Evolutionary conservation across 2,113 vertebrate genomes (phyloP), one percentile per base, ranked within the genome.

Genomic region (Cettia cetti): DNA sequence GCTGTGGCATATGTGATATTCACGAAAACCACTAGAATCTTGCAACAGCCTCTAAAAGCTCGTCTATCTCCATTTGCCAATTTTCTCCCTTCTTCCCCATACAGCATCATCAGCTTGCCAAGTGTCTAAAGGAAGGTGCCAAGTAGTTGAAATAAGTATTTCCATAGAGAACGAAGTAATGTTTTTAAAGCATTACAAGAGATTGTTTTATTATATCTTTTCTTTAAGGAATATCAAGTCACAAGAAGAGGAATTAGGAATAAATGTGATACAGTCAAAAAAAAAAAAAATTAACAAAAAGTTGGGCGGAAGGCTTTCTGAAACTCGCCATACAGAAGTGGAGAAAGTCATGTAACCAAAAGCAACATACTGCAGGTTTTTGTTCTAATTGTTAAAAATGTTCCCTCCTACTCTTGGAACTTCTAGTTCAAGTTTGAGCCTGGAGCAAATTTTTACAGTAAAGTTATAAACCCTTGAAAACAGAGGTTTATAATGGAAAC

Each of bases 401-500:
- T 95, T 94, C 65, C 87, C 60, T 97, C 91, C 78, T 64, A 68
- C 47, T 90, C 92, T 94, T 89, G 92, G 81, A 96, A 86, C 76
- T 97, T 96, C 82, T 91, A 84, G 89, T 94, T 74, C 82, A 95
- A 96, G 75, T 94, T 92, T 89, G 81, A 96, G 92, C 97, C 96
- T 24, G 72, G 64, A 96, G 95, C 96, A 95, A 95, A 95, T 94
- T 97, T 97, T 97, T 97, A 96, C 90, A 97, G 87, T 91, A 90
- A 69, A 93, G 95, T 96, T 98, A 97, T 96, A 97, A 98, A 97
- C 63, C 71, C 88, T 71, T 60, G 88, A 96, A 98, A 96, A 93
- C 91, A 93, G 95, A 97, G 76, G 81, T 97, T 97, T 97, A 90
- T 95, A 96, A 97, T 92, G 94, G 95, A 97, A 97, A 97, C 94